Conservation (phyloP, 2,113 vertebrate species). For the Copsychus sechellarum region DNA sequence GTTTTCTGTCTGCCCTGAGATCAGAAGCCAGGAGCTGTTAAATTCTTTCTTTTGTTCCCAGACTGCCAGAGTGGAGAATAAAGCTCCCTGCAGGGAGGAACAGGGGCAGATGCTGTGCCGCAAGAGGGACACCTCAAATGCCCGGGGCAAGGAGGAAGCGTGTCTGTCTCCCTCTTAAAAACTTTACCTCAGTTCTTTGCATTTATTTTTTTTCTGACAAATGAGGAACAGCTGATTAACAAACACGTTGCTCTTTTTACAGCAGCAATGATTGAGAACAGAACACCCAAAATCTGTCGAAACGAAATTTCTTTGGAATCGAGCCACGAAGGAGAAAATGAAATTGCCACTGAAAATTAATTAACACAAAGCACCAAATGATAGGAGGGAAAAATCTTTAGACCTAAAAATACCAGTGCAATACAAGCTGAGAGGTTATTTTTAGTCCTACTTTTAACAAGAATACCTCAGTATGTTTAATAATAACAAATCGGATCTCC, state of each 20-base stretch:
- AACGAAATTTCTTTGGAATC: neutral
- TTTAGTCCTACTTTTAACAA: constrained; percentile 37
- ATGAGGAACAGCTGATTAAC: neutral
- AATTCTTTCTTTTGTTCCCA: neutral
- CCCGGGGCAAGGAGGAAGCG: neutral
- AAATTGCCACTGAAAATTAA: neutral
- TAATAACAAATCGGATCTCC: constrained; percentile 28
- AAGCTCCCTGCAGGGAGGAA: neutral
- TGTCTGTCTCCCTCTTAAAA: neutral
- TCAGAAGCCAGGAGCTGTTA: neutral
- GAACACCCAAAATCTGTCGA: neutral
- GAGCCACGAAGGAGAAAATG: neutral
- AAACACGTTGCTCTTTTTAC: neutral
- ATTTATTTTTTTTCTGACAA: neutral
- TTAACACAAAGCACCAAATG: neutral
- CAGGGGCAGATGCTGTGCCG: neutral
- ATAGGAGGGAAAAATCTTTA: neutral
- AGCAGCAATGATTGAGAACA: neutral
- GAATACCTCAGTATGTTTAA: neutral
- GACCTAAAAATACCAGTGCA: neutral
- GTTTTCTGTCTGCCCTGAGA: neutral
- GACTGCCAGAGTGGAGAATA: neutral
- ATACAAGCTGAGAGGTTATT: neutral
- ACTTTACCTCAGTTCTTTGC: neutral
- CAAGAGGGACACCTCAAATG: neutral